Evolutionary conservation across 1,140 invertebrate genomes (phyloP).

Genomic region (Elymnias hypermnestra): DNA sequence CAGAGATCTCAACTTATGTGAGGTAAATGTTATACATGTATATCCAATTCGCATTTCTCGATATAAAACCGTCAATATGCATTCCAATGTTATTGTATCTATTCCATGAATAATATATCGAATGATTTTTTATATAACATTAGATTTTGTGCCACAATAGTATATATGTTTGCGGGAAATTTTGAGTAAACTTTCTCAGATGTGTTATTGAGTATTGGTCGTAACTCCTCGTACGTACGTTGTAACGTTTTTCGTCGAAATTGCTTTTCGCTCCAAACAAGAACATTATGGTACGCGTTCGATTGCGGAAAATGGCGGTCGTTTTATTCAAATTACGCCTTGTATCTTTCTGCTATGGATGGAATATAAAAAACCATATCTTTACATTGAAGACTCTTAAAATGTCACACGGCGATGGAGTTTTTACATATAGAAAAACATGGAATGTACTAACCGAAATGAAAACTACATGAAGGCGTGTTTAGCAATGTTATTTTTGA

Average conservation of each 20-base stretch:
- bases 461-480: too few species aligned
- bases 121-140: not conserved
- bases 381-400: too few species aligned
- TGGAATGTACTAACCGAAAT: too few species aligned
- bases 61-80: too few species aligned
- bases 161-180: slow-evolving; percentile 40
- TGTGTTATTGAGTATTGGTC: slow-evolving; percentile 35
- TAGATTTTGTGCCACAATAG: slow-evolving; percentile 39
- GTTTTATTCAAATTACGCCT: slow-evolving; percentile 42
- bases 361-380: too few species aligned
- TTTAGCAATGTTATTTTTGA: too few species aligned
- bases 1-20: too few species aligned
- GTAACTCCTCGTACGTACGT: slow-evolving; percentile 23
- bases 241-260: slow-evolving; percentile 28
- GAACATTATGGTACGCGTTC: slow-evolving; percentile 26
- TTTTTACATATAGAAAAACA: too few species aligned
- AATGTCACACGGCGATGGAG: too few species aligned
- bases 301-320: slow-evolving; percentile 22
- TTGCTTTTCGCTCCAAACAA: slow-evolving; percentile 28
- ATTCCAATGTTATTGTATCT: not conserved
- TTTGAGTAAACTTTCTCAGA: slow-evolving; percentile 38
- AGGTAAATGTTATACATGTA: too few species aligned
- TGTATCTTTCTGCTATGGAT: too few species aligned
- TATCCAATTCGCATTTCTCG: too few species aligned
- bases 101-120: not conserved